Base-by-base conservation (phyloP, 2,888 invertebrate species). In the Drepanosiphum platanoidis region DNA sequence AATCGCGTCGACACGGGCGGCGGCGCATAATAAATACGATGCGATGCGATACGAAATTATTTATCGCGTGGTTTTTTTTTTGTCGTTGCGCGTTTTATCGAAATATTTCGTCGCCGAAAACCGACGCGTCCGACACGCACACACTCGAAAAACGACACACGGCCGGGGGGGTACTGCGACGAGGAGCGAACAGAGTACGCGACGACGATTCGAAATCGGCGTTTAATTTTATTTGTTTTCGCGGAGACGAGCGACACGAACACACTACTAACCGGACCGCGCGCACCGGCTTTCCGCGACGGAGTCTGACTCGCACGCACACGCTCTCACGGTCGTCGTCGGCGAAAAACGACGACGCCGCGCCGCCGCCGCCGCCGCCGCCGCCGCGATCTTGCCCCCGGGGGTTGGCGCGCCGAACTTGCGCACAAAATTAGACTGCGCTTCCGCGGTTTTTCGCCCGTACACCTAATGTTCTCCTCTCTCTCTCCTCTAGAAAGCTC, bases 281-380 rank as follows among this genome's bases (percentile, higher is more conserved):
- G 13, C 83, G 75, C 74, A 84, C 64, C 75, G 83, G 83, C 74
- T 75, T 75, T 22, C 83, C 83, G 52, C 83, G 83, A 74, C 83
- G 83, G 74, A 84, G 75, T 84, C 83, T 84, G 83, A 66, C 58
- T 27, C 18, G 64, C 36, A 66, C 64, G 32, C 66, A 79, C 82
- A 39, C 82, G 81, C n/a, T n/a, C n/a, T n/a, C n/a, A n/a, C n/a
- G n/a, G n/a, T n/a, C n/a, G 71, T 61, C 18, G 81, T 71, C 32
- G 46, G n/a, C 74, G 72, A 74, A 42, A 82, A 83, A 61, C 82
- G 71, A 39, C 30, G 18, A 39, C 42, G 72, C 52, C 58, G 27
- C 82, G 81, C n/a, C n/a, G n/a, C n/a, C n/a, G n/a, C n/a, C n/a
- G n/a, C n/a, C n/a, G 71, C 42, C 18, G 81, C 61, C 32, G 46